phyloP scores from a whole-genome alignment of 1,140 invertebrate species.

The Alviniconcha marisindica region DNA sequence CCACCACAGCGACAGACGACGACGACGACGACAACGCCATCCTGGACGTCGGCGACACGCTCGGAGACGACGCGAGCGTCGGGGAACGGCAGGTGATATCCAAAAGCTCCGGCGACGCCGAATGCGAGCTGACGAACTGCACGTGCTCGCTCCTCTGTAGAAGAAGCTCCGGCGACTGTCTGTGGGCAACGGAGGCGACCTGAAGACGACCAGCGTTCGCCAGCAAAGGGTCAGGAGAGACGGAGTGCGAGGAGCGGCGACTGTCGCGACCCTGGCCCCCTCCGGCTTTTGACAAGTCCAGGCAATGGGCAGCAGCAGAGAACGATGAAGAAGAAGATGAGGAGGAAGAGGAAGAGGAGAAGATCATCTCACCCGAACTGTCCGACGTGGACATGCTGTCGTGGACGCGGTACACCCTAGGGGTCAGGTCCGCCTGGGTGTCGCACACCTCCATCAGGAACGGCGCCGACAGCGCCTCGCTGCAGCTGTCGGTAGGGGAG shows the following conservation, averaged over 20 bases:
- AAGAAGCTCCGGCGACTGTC: too few relatives aligned
- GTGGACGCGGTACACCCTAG: neutral
- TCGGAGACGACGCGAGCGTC: neutral
- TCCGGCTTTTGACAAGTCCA: too few relatives aligned
- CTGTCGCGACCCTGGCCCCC: too few relatives aligned
- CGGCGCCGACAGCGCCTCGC: neutral
- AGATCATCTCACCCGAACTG: slow-evolving; percentile 31
- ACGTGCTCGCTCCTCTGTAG: slow-evolving; percentile 12
- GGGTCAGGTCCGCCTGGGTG: slow-evolving; percentile 9
- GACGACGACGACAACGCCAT: neutral
- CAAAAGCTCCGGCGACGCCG: neutral
- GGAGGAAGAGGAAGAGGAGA: slow-evolving; percentile 32
- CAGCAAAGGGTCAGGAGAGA: too few relatives aligned
- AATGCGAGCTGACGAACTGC: neutral
- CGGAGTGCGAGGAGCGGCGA: too few relatives aligned
- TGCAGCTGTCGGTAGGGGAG: slow-evolving; percentile 10
- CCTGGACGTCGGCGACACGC: neutral
- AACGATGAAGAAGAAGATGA: too few relatives aligned
- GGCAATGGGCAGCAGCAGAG: too few relatives aligned
- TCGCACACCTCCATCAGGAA: slow-evolving; percentile 31
- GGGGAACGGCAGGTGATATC: neutral
- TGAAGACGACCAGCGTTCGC: too few relatives aligned
- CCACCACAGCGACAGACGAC: neutral
- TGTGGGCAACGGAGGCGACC: too few relatives aligned
- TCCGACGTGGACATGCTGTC: slow-evolving; percentile 35